phyloP scores from a whole-genome alignment of 1,140 invertebrate species.

The Neuroterus valhalla region DNA sequence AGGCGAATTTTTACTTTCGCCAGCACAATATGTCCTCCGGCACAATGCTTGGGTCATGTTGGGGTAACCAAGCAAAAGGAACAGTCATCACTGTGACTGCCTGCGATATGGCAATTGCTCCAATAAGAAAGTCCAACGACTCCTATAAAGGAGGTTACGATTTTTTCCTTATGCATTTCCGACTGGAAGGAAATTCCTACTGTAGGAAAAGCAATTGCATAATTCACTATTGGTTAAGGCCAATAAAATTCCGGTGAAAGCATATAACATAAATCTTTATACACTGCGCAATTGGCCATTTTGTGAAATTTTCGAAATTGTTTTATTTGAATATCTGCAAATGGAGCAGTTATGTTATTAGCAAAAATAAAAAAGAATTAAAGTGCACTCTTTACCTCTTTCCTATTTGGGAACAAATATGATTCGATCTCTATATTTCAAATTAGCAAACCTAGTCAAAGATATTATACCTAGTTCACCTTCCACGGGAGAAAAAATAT shows the following conservation, averaged over 20 bases:
- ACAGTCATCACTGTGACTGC: conserved; percentile 6
- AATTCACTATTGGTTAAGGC: neutral
- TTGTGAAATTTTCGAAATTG: too few relatives aligned
- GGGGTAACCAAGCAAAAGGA: conserved; percentile 1
- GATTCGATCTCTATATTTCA: too few relatives aligned
- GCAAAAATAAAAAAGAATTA: too few relatives aligned
- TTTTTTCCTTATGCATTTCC: conserved; percentile 19
- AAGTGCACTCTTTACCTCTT: too few relatives aligned
- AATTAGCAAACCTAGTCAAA: too few relatives aligned
- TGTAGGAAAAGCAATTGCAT: conserved; percentile 1
- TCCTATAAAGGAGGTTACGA: neutral
- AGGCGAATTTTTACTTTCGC: neutral
- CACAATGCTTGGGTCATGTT: neutral
- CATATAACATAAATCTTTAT: neutral
- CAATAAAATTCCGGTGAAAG: neutral
- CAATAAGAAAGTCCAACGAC: conserved; percentile 19
- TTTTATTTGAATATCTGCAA: too few relatives aligned
- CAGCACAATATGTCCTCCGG: conserved; percentile 1
- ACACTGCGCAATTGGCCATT: too few relatives aligned
- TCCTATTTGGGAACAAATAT: too few relatives aligned
- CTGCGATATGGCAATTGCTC: conserved; percentile 11
- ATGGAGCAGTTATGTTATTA: too few relatives aligned
- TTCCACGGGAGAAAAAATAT: conserved; percentile 4
- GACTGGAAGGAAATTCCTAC: neutral
- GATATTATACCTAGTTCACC: conserved; percentile 12